Evolutionary conservation across 2,888 invertebrate species (phyloP).

Genomic region (Noctua fimbriata): DNA sequence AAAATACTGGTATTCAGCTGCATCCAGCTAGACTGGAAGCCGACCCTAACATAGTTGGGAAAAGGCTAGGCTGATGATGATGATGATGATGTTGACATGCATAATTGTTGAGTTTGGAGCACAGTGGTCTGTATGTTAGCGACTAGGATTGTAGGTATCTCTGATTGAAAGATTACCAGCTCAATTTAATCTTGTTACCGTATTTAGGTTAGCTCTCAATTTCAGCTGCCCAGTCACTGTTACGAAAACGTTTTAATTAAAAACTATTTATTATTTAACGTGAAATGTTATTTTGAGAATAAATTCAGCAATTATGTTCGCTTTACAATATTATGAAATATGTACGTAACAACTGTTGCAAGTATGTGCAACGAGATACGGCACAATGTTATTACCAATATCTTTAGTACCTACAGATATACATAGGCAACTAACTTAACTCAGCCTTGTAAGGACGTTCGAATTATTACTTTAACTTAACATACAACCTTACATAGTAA

Average conservation of each 20-base stretch:
- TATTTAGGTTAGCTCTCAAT: constrained; percentile 48
- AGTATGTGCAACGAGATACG: constrained; percentile 43
- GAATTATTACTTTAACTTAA: constrained; percentile 10
- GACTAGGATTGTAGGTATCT: neutral
- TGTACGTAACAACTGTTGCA: constrained; percentile 35
- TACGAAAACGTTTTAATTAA: constrained; percentile 24
- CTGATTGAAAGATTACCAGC: constrained; percentile 42
- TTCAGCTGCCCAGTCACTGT: constrained; percentile 12
- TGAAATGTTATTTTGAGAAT: constrained; percentile 21
- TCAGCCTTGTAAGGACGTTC: constrained; percentile 63
- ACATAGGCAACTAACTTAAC: constrained; percentile 33
- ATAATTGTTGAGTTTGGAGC: neutral
- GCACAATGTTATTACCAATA: neutral
- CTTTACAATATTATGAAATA: constrained; percentile 35
- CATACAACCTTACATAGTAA: neutral
- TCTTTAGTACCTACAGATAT: neutral
- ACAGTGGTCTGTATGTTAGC: neutral
- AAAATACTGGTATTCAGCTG: too few species aligned
- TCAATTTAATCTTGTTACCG: constrained; percentile 38
- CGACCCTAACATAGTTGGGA: too few species aligned
- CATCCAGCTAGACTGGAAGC: too few species aligned
- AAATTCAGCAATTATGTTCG: constrained; percentile 12
- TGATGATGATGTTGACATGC: too few species aligned
- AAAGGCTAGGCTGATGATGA: too few species aligned
- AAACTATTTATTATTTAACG: constrained; percentile 23